Base-by-base conservation (phyloP, 2,888 invertebrate genomes). In the Colletes collaris region DNA sequence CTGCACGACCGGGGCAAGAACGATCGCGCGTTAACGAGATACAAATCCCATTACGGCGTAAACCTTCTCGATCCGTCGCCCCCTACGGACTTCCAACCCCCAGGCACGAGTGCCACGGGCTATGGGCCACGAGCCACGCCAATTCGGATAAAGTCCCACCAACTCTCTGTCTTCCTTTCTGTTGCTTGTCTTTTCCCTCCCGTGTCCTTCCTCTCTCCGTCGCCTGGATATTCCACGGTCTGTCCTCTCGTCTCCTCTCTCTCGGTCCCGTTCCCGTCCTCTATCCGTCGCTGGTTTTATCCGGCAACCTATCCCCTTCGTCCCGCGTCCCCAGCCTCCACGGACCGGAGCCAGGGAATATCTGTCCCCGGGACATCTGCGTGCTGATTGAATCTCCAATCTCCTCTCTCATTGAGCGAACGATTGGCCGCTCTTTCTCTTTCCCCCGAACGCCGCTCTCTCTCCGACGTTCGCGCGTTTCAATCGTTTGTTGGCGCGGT, bases 11-110 rank as follows among this genome's bases (percentile, higher is more conserved):
- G 89, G 87, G 85, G 89, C 89, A 90, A 92, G 92, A 92, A 92
- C 92, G 92, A 92, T 92, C 91, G 92, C 91, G 90, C 92, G 92
- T 92, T 92, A 93, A 93, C 93, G 92, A 93, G 93, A 93, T 93
- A 92, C 92, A 92, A 93, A 93, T 93, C 93, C 93, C 92, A 93
- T 93, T 92, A 93, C 92, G 90, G 88, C 89, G 90, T 92, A 91
- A 91, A 92, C 91, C 91, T 91, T 90, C 90, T 90, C 91, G 91
- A 92, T 92, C 92, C 92, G 91, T 92, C 91, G 90, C 92, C 92
- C 90, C 90, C 92, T 90, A 89, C 89, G 89, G 90, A 88, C 91
- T 91, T 88, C 86, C 89, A 89, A 87, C 88, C 88, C 88, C 88
- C 85, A 70, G 81, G 82, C 81, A 83, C 79, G 44, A 66, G 84